Evolutionary conservation across 2,113 vertebrate species (phyloP), one percentile per base, ranked within the genome.

Genomic region (Ctenodactylus gundi): DNA sequence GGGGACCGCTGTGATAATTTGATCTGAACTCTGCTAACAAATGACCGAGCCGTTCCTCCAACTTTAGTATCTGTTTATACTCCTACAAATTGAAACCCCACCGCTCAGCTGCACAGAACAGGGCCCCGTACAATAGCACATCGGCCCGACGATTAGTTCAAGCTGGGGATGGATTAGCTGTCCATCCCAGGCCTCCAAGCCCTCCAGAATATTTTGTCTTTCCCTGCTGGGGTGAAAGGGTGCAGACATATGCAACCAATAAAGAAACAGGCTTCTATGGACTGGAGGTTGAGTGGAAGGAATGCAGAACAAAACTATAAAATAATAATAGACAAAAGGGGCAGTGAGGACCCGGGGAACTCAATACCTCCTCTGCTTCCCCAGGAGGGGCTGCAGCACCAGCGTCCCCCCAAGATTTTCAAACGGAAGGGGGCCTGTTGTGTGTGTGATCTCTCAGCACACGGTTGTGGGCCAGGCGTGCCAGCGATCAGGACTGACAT

Each of bases 21-120:
- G 99, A 99, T 99, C 99, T 99, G 99, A 99, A 99, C 98, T 98
- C 98, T 97, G 98, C 99, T 99, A 99, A 99, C 99, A 99, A 99
- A 99, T 99, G 99, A 99, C 98, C 95, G 97, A 98, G 98, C 98
- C 98, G 98, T 99, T 99, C 99, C 98, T 99, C 98, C 98, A 98
- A 98, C 99, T 99, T 99, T 99, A 99, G 99, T 99, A 99, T 99
- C 99, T 99, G 99, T 99, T 99, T 99, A 99, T 99, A 99, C 99
- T 99, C 99, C 99, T 99, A 99, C 99, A 99, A 99, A 99, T 99
- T 99, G 99, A 99, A 99, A 99, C 99, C 99, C 99, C 99, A 99
- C 99, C 99, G 99, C 98, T 98, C 98, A 97, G 98, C 98, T 68
- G 97, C 97, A 97, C 96, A 97, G 98, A 98, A 97, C 97, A 98